Conservation (phyloP, 1,140 invertebrate genomes). For the Adelges cooleyi region DNA sequence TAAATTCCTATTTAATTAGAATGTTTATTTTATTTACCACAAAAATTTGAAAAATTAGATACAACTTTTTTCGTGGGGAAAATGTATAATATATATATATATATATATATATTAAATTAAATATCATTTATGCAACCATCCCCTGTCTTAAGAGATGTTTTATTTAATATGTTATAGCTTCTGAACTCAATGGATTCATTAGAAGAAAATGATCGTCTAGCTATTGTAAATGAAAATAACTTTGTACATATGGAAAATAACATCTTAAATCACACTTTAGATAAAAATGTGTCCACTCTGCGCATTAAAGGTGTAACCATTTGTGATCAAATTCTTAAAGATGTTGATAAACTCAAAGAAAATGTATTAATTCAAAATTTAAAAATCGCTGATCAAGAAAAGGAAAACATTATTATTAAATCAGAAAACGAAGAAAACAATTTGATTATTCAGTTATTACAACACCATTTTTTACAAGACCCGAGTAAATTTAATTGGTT, state of each 20-base stretch:
- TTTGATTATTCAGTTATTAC: neutral
- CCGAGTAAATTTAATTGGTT: neutral
- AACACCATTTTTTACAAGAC: neutral
- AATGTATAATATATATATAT: too few relatives aligned
- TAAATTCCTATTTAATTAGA: too few relatives aligned
- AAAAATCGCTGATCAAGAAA: neutral
- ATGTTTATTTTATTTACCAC: too few relatives aligned
- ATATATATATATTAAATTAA: too few relatives aligned
- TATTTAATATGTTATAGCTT: too few relatives aligned
- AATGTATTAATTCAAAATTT: neutral
- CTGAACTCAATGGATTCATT: too few relatives aligned
- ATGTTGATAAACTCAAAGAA: neutral
- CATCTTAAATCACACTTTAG: neutral
- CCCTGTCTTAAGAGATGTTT: too few relatives aligned
- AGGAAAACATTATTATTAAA: neutral
- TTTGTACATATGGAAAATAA: neutral
- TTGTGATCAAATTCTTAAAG: neutral
- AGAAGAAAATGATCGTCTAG: too few relatives aligned
- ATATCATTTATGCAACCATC: too few relatives aligned
- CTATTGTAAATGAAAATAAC: neutral
- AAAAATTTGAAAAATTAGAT: too few relatives aligned
- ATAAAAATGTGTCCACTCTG: neutral
- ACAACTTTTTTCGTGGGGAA: too few relatives aligned
- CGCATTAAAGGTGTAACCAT: neutral
- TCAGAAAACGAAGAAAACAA: neutral